Evolutionary conservation across 2,113 vertebrate genomes (phyloP).

Genomic region (Lycocorax pyrrhopterus): DNA sequence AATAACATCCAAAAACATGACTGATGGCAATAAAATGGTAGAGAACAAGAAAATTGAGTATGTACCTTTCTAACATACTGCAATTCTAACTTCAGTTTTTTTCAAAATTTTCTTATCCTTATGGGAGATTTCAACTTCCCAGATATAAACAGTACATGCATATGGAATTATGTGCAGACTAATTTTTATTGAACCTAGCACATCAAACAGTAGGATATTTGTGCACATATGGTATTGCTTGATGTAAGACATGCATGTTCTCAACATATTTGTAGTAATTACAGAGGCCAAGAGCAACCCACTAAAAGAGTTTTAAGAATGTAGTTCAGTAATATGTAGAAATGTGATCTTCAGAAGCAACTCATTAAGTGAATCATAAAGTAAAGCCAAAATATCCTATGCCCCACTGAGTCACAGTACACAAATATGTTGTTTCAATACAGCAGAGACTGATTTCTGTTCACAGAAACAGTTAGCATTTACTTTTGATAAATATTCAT

Average conservation of each 20-base stretch:
- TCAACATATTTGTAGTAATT: not conserved
- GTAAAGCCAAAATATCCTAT: not conserved
- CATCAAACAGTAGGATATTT: not conserved
- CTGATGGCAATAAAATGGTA: not conserved
- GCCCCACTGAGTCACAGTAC: not conserved
- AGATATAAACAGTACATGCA: not conserved
- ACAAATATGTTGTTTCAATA: not conserved
- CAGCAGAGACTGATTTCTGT: not conserved
- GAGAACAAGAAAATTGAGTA: not conserved
- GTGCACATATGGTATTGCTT: not conserved
- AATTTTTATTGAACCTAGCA: not conserved
- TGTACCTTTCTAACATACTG: fast-evolving
- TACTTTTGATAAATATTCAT: not conserved
- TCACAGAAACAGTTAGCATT: not conserved
- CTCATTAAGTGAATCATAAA: not conserved
- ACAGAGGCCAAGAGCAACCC: not conserved
- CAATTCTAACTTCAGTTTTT: not conserved
- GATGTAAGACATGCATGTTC: not conserved
- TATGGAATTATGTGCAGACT: not conserved
- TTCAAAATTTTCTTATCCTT: not conserved
- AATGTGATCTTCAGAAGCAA: not conserved
- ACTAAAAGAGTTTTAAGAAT: not conserved
- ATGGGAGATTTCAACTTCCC: not conserved
- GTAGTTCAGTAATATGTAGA: not conserved
- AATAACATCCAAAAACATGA: not conserved